These are phyloP conservation scores for Caracal caracal DNA, from an alignment of 2,113 vertebrate species.

Conservation along the genomic window DNA sequence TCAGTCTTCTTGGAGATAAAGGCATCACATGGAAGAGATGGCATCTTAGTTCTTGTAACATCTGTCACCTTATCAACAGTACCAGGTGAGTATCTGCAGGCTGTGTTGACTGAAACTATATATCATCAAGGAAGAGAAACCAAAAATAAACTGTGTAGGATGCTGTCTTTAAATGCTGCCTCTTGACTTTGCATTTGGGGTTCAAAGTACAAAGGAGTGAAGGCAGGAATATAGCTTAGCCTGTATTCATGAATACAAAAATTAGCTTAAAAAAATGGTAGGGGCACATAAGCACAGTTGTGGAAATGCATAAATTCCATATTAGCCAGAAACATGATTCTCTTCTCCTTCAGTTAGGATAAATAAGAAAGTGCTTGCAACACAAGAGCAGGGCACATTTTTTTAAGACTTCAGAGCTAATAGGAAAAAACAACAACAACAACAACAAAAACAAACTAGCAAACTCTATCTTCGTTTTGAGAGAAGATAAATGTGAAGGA, in stretches of 20 bases:
- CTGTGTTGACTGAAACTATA: neutral
- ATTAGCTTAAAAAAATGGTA: constrained; percentile 16
- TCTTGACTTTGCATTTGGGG: constrained; percentile 56
- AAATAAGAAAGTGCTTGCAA: neutral
- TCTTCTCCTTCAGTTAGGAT: neutral
- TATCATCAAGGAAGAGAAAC: constrained; percentile 40
- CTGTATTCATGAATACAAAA: neutral
- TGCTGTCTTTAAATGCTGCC: neutral
- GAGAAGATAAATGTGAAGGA: constrained; percentile 45
- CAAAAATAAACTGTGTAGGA: neutral
- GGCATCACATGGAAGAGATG: neutral
- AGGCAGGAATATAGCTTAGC: neutral
- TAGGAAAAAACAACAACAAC: neutral
- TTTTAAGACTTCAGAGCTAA: neutral
- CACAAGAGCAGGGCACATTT: too few species aligned
- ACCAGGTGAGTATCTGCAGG: constrained; percentile 24
- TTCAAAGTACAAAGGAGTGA: neutral
- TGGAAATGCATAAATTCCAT: neutral
- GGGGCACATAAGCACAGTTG: neutral
- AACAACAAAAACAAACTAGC: neutral
- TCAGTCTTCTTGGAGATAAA: constrained; percentile 51
- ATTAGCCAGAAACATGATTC: neutral
- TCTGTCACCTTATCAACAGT: constrained; percentile 45
- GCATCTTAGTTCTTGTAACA: constrained; percentile 29
- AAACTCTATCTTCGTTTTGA: constrained; percentile 31